These are phyloP conservation scores for Nilaparvata lugens DNA, from an alignment of 1,140 invertebrate genomes.

Conservation along the genomic window DNA sequence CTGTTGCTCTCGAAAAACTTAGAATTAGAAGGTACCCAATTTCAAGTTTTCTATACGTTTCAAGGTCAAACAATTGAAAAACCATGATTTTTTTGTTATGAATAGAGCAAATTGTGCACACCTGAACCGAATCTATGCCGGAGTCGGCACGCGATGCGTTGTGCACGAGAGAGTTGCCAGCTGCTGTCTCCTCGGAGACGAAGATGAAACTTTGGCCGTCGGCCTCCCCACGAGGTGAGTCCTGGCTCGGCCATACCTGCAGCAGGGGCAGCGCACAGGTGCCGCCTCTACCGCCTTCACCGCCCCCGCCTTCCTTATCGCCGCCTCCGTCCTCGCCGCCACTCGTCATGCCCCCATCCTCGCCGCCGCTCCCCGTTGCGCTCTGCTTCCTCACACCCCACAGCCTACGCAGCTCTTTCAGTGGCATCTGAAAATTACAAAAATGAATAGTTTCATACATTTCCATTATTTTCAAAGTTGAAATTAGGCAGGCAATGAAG, in stretches of 20 bases:
- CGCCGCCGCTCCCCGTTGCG: conserved; percentile 12
- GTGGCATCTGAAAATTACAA: conserved; percentile 16
- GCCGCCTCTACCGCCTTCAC: background rate
- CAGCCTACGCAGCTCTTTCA: conserved; percentile 19
- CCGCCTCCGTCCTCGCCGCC: background rate
- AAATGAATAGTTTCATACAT: background rate
- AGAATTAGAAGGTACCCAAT: too few relatives aligned
- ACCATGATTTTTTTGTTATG: too few relatives aligned
- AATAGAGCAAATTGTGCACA: too few relatives aligned
- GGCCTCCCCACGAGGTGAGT: conserved; percentile 55
- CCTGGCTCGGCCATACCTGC: conserved; percentile 45
- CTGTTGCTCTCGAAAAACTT: too few relatives aligned
- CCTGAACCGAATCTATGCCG: conserved; percentile 61
- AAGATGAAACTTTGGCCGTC: conserved; percentile 60
- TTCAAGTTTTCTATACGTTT: too few relatives aligned
- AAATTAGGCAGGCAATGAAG: too few relatives aligned
- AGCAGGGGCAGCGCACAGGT: conserved; percentile 9
- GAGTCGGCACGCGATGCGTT: conserved; percentile 39
- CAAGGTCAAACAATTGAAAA: too few relatives aligned
- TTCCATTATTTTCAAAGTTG: too few relatives aligned
- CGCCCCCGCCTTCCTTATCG: background rate
- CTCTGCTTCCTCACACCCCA: conserved; percentile 19
- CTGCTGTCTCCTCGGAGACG: conserved; percentile 35
- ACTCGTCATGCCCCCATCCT: background rate
- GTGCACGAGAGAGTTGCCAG: background rate